These are phyloP conservation scores for Diorhabda carinulata DNA, from an alignment of 1,140 invertebrate species.

Conservation along the genomic window DNA sequence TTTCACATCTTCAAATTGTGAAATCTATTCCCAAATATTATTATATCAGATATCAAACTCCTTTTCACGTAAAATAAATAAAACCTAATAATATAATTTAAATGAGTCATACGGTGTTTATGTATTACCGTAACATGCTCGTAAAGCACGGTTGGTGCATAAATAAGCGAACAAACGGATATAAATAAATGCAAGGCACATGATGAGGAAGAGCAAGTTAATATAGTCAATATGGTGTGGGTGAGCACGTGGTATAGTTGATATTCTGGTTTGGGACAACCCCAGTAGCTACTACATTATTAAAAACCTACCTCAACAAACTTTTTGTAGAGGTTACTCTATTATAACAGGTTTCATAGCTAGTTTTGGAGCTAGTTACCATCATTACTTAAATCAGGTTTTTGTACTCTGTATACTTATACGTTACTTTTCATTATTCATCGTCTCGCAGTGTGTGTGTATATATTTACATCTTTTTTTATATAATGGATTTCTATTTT, in stretches of 20 bases:
- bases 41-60: too few species aligned
- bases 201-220: not conserved
- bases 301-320: conserved; percentile 34
- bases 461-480: not conserved
- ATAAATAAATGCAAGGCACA: conserved; percentile 3
- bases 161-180: conserved; percentile 3
- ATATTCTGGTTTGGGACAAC: conserved; percentile 34
- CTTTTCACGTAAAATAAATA: too few species aligned
- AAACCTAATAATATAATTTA: too few species aligned
- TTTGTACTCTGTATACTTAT: conserved; percentile 19
- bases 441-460: conserved; percentile 1
- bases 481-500: conserved; percentile 2
- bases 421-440: conserved; percentile 13
- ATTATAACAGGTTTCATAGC: conserved; percentile 34
- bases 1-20: too few species aligned
- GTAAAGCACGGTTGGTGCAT: not conserved
- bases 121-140: not conserved
- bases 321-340: conserved; percentile 31
- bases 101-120: too few species aligned
- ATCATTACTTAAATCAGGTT: conserved; percentile 30
- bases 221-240: conserved; percentile 11
- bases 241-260: conserved; percentile 21
- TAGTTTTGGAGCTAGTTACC: conserved; percentile 29
- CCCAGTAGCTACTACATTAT: conserved; percentile 21
- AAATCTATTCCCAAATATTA: too few species aligned